Evolutionary conservation across 2,113 vertebrate species (phyloP), one percentile per base, ranked within the genome.

Genomic region (Upupa epops): DNA sequence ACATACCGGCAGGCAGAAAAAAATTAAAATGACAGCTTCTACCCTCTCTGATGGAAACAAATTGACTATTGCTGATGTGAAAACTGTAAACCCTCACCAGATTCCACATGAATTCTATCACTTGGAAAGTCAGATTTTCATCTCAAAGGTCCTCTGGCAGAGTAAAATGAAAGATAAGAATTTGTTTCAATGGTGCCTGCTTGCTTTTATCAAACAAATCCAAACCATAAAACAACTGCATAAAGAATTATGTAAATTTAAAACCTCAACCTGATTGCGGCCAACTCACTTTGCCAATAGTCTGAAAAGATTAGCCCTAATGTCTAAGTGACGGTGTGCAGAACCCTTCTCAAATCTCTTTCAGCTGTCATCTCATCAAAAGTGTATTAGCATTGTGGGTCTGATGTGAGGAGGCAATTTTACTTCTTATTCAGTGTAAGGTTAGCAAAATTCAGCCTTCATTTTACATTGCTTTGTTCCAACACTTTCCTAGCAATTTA

Each of bases 201-300:
- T 92, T 92, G 52, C 34, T 84, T 52, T 88, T 88, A 72, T 91
- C 78, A 93, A 66, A 48, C 52, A 91, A 94, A 88, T 90, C 84
- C 77, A 91, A 89, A 92, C 59, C 73, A 34, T 79, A 72, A 88
- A 72, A 95, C 58, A 95, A 86, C 68, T 84, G 17, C 36, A 77
- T 93, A 93, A 94, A 76, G 88, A 93, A 93, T 93, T 95, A 95
- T 91, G 80, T 83, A 90, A 93, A 94, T 92, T 94, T 95, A 66
- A 93, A 88, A 85, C 83, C 63, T 92, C 76, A 83, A 5, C 34
- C 61, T 76, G 55, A 74, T 85, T 74, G 49, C 2, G 4, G 84
- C 66, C 86, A 94, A 72, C 37, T 91, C 4, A 0, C 75, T 86
- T 95, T 95, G 86, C 88, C 92, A 96, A 82, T 75, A 89, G 77